Percentiles rank a stretch among this genome's conserved stretches.
phyloP scores from a whole-genome alignment of 2,113 vertebrate genomes.

The Myanophis thanlyinensis region DNA sequence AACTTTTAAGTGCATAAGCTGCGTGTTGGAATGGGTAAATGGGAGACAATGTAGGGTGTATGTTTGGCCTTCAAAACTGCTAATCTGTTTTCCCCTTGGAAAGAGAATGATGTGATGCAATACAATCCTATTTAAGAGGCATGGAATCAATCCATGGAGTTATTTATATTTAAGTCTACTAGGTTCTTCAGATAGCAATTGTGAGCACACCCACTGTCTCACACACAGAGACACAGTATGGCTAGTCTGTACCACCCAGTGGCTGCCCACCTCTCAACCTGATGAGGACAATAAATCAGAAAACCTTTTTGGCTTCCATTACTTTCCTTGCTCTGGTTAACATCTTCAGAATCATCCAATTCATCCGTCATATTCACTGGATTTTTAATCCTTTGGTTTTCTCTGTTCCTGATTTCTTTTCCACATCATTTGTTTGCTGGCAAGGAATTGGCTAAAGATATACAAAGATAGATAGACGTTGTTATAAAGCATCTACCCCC shows the following conservation, averaged over 20 bases:
- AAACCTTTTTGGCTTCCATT: conserved; percentile 67
- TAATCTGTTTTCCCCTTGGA: conserved; percentile 10
- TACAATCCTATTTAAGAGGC: not conserved
- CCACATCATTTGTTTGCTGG: conserved; percentile 52
- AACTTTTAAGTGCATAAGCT: not conserved
- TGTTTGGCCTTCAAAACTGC: not conserved
- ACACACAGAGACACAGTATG: not conserved
- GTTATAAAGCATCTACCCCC: not conserved
- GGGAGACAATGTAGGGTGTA: not conserved
- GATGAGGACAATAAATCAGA: conserved; percentile 67
- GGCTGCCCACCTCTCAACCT: conserved; percentile 64
- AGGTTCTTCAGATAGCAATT: conserved; percentile 49
- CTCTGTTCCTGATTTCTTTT: conserved; percentile 57
- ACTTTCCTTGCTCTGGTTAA: conserved; percentile 70
- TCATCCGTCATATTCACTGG: conserved; percentile 58
- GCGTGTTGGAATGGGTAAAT: not conserved
- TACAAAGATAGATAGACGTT: conserved; percentile 46
- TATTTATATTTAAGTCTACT: conserved; percentile 41
- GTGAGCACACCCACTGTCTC: not conserved
- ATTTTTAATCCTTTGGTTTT: conserved; percentile 63
- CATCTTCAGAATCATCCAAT: conserved; percentile 65
- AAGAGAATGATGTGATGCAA: not conserved
- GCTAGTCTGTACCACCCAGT: conserved; percentile 68
- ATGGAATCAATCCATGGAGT: conserved; percentile 17
- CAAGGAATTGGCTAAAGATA: conserved; percentile 62